Evolutionary conservation across 1,140 invertebrate species (phyloP), one percentile per base, ranked within the genome.

Genomic region (Hermetia illucens): DNA sequence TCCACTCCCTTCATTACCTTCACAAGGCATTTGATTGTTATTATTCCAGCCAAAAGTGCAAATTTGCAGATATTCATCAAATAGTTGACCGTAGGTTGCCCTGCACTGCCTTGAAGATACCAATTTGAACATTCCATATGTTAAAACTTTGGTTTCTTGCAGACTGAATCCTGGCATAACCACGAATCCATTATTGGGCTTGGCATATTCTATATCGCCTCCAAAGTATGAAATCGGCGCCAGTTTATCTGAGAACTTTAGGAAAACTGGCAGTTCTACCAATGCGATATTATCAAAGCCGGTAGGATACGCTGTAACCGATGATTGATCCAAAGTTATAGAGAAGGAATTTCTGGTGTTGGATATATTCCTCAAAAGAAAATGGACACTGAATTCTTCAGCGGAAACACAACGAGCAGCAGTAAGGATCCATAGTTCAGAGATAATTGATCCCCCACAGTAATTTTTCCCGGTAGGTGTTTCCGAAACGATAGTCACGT

Each of bases 1-100:
- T 8, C 24, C 24, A 13, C 8, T 13, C 8, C 24, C 24, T 13
- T 27, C 24, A 27, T 27, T 13, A 9, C 24, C 24, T 13, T 27
- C 13, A 13, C 24, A 27, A 9, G 24, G 24, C 8, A 27, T 27
- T 8, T 27, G 8, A 13, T 27, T 27, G 24, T 27, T 27, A 27
- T 27, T 27, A 13, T 27, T 9, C 24, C 24, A 27, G 24, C 24
- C 24, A 9, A 9, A 13, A 9, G 24, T 13, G 24, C 24, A 27
- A 27, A 27, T 27, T 27, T 27, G 24, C 24, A 27, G 13, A 27
- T 27, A 27, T 27, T 27, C 24, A 27, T 27, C 24, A 13, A 27
- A 27, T 8, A 27, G 24, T 8, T 9, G 8, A 13, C 13, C 24
- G 24, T 27, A 27, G 13, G 8, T 27, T 27, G 8, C 8, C n/a